These are phyloP conservation scores for Garrulus glandarius DNA, from an alignment of 2,797 vertebrate genomes.

Conservation along the genomic window DNA sequence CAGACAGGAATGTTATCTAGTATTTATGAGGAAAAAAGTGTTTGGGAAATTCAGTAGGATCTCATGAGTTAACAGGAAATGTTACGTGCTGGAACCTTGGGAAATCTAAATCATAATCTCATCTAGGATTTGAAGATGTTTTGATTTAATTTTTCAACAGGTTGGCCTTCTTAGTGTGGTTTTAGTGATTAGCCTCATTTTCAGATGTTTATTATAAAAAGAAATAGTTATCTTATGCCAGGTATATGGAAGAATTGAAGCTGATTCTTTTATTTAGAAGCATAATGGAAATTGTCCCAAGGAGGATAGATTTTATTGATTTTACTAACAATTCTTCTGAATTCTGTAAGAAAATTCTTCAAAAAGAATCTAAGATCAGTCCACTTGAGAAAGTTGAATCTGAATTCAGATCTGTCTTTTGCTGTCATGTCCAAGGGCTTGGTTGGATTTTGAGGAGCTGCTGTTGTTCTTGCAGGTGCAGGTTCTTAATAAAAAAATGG, in stretches of 20 bases:
- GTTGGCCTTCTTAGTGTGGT: background rate
- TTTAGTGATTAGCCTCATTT: background rate
- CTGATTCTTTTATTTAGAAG: background rate
- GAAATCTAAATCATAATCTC: background rate
- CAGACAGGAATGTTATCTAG: background rate
- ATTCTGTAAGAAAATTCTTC: background rate
- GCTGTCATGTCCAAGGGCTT: accelerated
- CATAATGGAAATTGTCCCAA: background rate
- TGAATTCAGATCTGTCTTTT: background rate
- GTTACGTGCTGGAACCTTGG: background rate
- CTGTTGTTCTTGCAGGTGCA: background rate
- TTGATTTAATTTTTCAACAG: slow-evolving; percentile 2
- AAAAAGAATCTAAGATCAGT: background rate
- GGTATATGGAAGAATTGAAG: background rate
- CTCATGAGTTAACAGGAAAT: background rate
- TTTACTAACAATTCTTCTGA: background rate
- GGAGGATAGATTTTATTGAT: background rate
- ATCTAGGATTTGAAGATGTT: background rate
- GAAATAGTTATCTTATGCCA: background rate
- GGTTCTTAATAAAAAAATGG: background rate
- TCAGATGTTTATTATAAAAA: background rate
- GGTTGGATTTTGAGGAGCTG: background rate
- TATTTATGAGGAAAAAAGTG: background rate
- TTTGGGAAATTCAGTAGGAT: background rate
- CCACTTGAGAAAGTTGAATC: background rate